phyloP scores from a whole-genome alignment of 2,888 invertebrate genomes.

The Phengaris arion region DNA sequence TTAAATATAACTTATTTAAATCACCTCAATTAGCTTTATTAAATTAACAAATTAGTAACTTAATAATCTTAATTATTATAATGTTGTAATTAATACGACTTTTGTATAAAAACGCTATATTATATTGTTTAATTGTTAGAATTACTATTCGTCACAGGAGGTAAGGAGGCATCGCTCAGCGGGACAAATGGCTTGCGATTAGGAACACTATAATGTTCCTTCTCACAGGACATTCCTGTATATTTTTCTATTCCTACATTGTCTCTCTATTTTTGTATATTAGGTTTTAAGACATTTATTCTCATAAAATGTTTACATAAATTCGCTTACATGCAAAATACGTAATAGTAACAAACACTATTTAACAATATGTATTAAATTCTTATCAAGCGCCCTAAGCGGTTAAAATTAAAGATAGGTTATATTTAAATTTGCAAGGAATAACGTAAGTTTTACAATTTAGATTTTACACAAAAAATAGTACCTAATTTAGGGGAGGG shows the following conservation, averaged over 20 bases:
- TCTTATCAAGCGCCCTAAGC: too few relatives aligned
- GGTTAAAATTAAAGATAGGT: too few relatives aligned
- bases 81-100: background rate
- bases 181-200: slow-evolving; percentile 22
- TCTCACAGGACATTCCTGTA: background rate
- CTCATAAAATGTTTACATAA: too few relatives aligned
- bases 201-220: background rate
- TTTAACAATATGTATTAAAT: too few relatives aligned
- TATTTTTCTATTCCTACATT: background rate
- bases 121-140: slow-evolving; percentile 11
- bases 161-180: slow-evolving; percentile 26
- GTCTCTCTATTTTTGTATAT: background rate
- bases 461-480: too few relatives aligned
- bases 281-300: too few relatives aligned
- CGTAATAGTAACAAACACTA: too few relatives aligned
- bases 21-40: slow-evolving; percentile 4
- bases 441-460: too few relatives aligned
- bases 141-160: slow-evolving; percentile 20
- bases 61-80: background rate
- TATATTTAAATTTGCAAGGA: too few relatives aligned
- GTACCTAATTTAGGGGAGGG: too few relatives aligned
- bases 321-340: too few relatives aligned
- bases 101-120: background rate
- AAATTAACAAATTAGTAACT: slow-evolving; percentile 8
- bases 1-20: slow-evolving; percentile 19